Evolutionary conservation across 2,797 vertebrate species (phyloP), one percentile per base, ranked within the genome.

Genomic region (Malacoraja senta): DNA sequence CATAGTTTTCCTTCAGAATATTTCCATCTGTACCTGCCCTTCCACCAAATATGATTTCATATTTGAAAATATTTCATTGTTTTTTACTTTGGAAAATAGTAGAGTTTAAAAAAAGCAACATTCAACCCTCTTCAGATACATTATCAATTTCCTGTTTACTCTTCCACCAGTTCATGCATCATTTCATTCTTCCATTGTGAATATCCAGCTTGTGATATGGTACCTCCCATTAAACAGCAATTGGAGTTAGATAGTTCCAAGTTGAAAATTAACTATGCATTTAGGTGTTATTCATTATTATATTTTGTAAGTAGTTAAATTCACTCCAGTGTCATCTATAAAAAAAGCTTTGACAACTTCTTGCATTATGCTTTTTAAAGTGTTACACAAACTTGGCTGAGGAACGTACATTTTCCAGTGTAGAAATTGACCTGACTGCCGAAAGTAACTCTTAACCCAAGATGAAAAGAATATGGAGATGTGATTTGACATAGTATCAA

Each of bases 11-110:
- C n/a, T 13, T 76, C 71, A 92, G 9, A 84, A 92, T 44, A 91
- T 44, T 26, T 92, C 12, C 68, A 91, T 44, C 21, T 91, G 68
- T 12, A 74, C 44, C 13, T 74, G 12, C n/a, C 44, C 44, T 92
- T 76, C 90, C 90, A 92, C 71, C 90, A 92, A n/a, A 26, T 32
- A 58, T 92, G 90, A 71, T 58, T 92, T 92, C 90, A 92, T 92
- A 58, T 58, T 17, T 13, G 15, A 76, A 72, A 19, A 21, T 76
- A 74, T 38, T 71, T 24, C 17, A 24, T 91, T 53, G n/a, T 9
- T 92, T 92, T 19, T 74, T 44, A 74, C 90, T 29, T 74, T 29
- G 29, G 78, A 79, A 0, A 68, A 35, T 17, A 44, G 21, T 44
- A 91, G 8, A 44, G 7, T 53, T 92, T 35, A n/a, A 17, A 92